A percentile compares a stretch with the other conserved stretches of the same genome.
These are phyloP conservation scores for Tinamus major DNA, from an alignment of 2,797 vertebrate genomes.

Conservation along the genomic window DNA sequence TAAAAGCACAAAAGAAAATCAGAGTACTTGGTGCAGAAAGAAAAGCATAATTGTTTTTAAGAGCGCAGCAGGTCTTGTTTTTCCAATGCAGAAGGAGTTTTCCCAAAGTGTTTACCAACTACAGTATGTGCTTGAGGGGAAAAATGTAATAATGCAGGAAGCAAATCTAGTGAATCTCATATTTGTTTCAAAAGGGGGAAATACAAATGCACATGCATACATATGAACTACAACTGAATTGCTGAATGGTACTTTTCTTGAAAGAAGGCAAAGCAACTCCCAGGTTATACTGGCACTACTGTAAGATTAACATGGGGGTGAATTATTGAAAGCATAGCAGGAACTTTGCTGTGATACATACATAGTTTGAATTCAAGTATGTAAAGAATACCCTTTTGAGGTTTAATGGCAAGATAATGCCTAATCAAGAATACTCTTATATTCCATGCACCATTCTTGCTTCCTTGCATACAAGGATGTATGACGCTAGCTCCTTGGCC, in stretches of 20 bases:
- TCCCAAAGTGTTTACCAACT: not conserved
- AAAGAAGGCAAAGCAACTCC: not conserved
- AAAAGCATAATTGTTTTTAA: not conserved
- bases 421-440: not conserved
- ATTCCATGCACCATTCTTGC: not conserved
- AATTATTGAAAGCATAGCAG: not conserved
- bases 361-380: not conserved
- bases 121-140: not conserved
- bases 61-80: not conserved
- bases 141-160: not conserved
- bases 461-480: not conserved
- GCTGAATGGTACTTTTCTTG: not conserved
- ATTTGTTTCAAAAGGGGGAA: not conserved
- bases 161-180: not conserved
- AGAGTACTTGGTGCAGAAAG: not conserved
- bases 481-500: not conserved
- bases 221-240: not conserved
- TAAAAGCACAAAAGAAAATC: conserved; percentile 7
- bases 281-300: not conserved
- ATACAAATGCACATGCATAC: not conserved
- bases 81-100: not conserved
- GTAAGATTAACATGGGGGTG: not conserved
- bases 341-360: not conserved
- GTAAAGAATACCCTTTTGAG: not conserved
- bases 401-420: not conserved